These are phyloP conservation scores for Climacteris rufus DNA, from an alignment of 2,113 vertebrate genomes.

Conservation along the genomic window DNA sequence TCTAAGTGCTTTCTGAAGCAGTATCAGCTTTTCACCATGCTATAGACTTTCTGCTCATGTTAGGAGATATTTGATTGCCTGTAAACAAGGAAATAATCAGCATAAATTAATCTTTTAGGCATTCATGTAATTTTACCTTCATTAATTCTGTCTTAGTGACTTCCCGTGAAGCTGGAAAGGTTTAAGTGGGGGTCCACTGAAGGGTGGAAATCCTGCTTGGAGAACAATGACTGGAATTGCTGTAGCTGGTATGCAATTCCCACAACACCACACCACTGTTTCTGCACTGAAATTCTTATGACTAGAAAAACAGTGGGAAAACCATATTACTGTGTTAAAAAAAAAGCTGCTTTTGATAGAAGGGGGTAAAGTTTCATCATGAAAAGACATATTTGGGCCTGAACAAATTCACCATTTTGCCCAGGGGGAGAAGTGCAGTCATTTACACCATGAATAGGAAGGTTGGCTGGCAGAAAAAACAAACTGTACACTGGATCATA, in stretches of 20 bases:
- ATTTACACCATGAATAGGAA: neutral
- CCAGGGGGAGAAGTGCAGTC: neutral
- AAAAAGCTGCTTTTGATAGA: conserved; percentile 21
- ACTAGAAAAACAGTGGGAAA: conserved; percentile 23
- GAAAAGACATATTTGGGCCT: neutral
- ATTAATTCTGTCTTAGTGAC: neutral
- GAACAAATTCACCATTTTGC: conserved; percentile 13
- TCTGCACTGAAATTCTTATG: neutral
- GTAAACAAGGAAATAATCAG: neutral
- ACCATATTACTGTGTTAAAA: neutral
- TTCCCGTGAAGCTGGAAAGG: conserved; percentile 7
- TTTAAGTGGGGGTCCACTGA: neutral
- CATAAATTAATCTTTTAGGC: neutral
- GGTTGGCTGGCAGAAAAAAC: neutral
- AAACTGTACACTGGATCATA: neutral
- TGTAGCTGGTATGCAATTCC: conserved; percentile 19
- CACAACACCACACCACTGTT: neutral
- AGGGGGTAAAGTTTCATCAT: neutral
- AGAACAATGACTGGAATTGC: conserved; percentile 24
- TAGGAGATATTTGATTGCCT: neutral
- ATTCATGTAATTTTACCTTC: neutral
- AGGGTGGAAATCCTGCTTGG: neutral
- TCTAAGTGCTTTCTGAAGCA: neutral
- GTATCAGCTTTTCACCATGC: neutral
- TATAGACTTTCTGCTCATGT: neutral